Percentiles rank a stretch among this genome's conserved stretches.
phyloP scores from a whole-genome alignment of 2,888 invertebrate genomes.

The Eumacrocentrus americanus region DNA sequence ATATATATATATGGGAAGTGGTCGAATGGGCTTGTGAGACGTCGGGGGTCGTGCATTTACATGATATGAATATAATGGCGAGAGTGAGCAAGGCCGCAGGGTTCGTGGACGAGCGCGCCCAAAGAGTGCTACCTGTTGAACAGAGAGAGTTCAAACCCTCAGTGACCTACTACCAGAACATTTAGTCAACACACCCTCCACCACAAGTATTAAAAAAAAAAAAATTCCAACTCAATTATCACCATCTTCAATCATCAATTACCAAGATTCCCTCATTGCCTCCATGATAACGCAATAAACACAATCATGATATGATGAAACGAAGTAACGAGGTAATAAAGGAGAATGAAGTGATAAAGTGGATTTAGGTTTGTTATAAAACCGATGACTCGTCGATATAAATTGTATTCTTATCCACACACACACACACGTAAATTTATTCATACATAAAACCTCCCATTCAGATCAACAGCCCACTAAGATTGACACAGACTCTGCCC shows the following conservation, averaged over 20 bases:
- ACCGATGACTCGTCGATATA: not conserved
- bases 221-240: not conserved
- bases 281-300: not conserved
- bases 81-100: slow-evolving; percentile 37
- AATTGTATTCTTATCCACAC: slow-evolving; percentile 1
- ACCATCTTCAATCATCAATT: not conserved
- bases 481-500: slow-evolving; percentile 31
- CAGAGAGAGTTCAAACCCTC: slow-evolving; percentile 50
- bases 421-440: not conserved
- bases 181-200: slow-evolving; percentile 22
- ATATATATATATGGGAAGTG: not conserved
- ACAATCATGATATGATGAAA: too few relatives aligned
- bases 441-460: not conserved
- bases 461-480: not conserved
- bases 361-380: too few relatives aligned
- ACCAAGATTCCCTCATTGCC: not conserved
- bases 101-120: slow-evolving; percentile 40
- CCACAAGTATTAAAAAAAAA: not conserved
- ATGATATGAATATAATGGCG: slow-evolving; percentile 62
- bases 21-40: slow-evolving; percentile 24
- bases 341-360: too few relatives aligned
- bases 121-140: slow-evolving; percentile 59
- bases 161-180: slow-evolving; percentile 51
- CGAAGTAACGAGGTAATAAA: too few relatives aligned
- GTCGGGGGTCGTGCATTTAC: slow-evolving; percentile 54